These are phyloP conservation scores for Porites lutea DNA, from an alignment of 64 coral and sea anemone species.

Conservation along the genomic window DNA sequence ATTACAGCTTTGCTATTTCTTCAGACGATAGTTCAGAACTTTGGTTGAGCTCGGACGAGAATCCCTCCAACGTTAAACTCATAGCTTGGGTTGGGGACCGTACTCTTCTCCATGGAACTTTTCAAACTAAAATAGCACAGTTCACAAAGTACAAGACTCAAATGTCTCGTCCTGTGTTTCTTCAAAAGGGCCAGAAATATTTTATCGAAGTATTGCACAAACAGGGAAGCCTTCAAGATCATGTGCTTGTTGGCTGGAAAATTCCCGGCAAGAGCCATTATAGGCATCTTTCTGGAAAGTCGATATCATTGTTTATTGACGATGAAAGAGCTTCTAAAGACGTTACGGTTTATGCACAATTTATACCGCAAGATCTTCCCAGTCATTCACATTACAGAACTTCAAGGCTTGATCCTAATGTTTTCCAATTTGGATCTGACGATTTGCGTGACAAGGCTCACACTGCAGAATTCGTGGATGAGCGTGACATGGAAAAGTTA, in stretches of 20 bases:
- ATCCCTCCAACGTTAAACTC: slow-evolving; percentile 65
- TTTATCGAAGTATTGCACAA: slow-evolving; percentile 97
- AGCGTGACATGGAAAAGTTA: slow-evolving; percentile 54
- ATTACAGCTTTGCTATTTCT: slow-evolving; percentile 87
- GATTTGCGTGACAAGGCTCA: slow-evolving; percentile 60
- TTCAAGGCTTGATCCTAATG: slow-evolving; percentile 41
- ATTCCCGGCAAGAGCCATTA: slow-evolving; percentile 70
- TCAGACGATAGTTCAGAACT: slow-evolving; percentile 96
- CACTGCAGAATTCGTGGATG: slow-evolving; percentile 25
- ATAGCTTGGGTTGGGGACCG: slow-evolving; percentile 92
- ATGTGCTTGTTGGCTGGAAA: slow-evolving; percentile 96
- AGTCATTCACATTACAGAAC: slow-evolving; percentile 67
- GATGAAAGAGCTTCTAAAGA: slow-evolving; percentile 60
- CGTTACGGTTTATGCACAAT: slow-evolving; percentile 79
- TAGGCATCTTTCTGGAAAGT: slow-evolving; percentile 76
- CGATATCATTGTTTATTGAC: slow-evolving; percentile 85
- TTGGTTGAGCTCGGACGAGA: slow-evolving; percentile 88
- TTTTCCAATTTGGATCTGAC: slow-evolving; percentile 68
- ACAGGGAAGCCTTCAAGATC: slow-evolving; percentile 72
- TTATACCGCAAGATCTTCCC: slow-evolving; percentile 84
- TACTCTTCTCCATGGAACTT: slow-evolving; percentile 56
- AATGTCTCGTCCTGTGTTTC: slow-evolving; percentile 77
- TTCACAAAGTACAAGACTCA: slow-evolving; percentile 93
- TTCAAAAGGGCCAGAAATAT: slow-evolving; percentile 78
- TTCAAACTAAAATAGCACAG: slow-evolving; percentile 61